phyloP scores from a whole-genome alignment of 2,113 vertebrate genomes.

The Salminus brasiliensis region DNA sequence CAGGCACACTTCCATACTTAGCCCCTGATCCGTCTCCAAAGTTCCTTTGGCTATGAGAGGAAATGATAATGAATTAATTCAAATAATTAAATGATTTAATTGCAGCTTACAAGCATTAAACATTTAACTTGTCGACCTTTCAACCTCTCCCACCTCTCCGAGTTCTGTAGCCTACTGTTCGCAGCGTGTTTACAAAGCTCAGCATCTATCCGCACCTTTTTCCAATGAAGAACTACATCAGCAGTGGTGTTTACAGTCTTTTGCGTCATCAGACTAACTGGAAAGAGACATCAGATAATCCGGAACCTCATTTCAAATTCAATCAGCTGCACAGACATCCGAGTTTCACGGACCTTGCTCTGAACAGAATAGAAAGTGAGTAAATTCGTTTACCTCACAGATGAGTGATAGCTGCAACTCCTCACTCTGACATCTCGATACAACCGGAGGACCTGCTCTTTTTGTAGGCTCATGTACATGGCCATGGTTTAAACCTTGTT shows the following conservation, averaged over 20 bases:
- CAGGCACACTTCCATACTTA: neutral
- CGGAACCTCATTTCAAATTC: neutral
- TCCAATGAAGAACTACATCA: no score
- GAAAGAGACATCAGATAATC: neutral
- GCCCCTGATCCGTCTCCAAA: neutral
- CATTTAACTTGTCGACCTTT: no score
- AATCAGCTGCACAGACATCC: neutral
- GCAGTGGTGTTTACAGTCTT: neutral
- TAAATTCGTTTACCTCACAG: no score
- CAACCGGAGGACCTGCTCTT: no score
- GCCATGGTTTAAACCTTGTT: no score
- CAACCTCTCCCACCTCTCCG: neutral
- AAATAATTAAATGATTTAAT: slow-evolving; percentile 8
- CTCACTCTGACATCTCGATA: no score
- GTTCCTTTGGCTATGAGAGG: neutral
- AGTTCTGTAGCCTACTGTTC: neutral
- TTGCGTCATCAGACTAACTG: neutral
- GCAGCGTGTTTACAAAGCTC: neutral
- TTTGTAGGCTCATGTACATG: no score
- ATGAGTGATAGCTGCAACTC: no score
- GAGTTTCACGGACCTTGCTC: no score
- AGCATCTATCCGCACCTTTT: neutral
- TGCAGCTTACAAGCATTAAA: neutral
- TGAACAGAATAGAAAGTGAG: no score
- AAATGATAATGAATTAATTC: neutral